Base-by-base conservation (phyloP, 2,113 vertebrate genomes). In the Polypterus bichir region DNA sequence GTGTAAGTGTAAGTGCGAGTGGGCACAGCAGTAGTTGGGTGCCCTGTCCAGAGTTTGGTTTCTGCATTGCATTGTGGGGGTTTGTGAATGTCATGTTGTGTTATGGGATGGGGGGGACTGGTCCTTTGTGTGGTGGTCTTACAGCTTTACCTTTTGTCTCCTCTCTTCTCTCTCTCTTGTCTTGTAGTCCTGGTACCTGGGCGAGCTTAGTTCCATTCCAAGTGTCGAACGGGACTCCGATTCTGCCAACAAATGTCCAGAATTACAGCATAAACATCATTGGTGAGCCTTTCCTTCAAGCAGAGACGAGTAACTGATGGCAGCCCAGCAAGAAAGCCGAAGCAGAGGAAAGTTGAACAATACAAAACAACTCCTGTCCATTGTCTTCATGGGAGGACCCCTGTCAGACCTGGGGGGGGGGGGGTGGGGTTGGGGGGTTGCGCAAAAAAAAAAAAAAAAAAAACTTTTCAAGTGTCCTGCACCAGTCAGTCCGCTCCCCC, bases 151-250 rank as follows among this genome's bases (percentile, higher is more conserved):
- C 8, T 66, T 10, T 62, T 9, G 44, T 46, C n/a, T 54, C 44
- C 10, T 8, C 47, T 54, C 47, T 27, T 3, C 57, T 55, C 54
- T 11, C 46, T 69, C 47, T 61, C 67, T 54, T 77, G 66, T 77
- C 66, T 70, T 65, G 72, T 91, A 98, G 95, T 97, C 95, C 95
- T 98, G 95, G 95, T 98, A 98, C 95, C 90, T 97, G 95, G 94
- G 95, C 94, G 97, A 98, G 95, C 88, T 93, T 98, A 91, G 92
- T 98, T 90, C 95, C 95, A 86, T 98, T 98, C 84, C 95, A 97
- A 92, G 92, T 98, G 86, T 94, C 94, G 89, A 98, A 93, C 80
- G 92, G 93, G 86, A 94, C 95, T 87, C 89, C 89, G 83, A 97
- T 97, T 86, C 90, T 98, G 88, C 92, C 91, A 73, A 88, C 94